These are phyloP conservation scores for Callopanchax toddi DNA, from an alignment of 2,113 vertebrate species.

Conservation along the genomic window DNA sequence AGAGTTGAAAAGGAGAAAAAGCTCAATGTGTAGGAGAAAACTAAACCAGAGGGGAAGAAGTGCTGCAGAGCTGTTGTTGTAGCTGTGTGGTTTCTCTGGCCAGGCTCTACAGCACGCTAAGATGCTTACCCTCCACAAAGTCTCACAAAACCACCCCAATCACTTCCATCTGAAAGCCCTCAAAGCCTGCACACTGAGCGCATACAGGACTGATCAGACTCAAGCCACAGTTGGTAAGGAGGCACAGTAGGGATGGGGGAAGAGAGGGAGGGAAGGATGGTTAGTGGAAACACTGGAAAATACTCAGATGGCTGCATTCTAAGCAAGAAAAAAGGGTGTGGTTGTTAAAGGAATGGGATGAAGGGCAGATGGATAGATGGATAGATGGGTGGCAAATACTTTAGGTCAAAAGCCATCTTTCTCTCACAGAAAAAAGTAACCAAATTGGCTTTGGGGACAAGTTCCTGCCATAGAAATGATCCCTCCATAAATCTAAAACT, in stretches of 20 bases:
- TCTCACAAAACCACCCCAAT: slow-evolving; percentile 72
- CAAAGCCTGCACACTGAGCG: slow-evolving; percentile 59
- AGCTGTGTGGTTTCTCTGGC: slow-evolving; percentile 70
- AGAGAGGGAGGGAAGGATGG: slow-evolving; percentile 31
- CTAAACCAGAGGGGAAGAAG: slow-evolving; percentile 37
- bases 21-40: slow-evolving; percentile 20
- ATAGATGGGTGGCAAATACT: slow-evolving; percentile 52
- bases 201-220: slow-evolving; percentile 62
- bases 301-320: slow-evolving; percentile 25
- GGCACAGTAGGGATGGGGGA: slow-evolving; percentile 36
- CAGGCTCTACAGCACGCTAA: slow-evolving; percentile 65
- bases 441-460: slow-evolving; percentile 50
- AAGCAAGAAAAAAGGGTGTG: slow-evolving; percentile 39
- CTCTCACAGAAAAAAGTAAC: slow-evolving; percentile 47
- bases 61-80: slow-evolving; percentile 46
- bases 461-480: slow-evolving; percentile 62
- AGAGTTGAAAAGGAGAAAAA: slow-evolving; percentile 24
- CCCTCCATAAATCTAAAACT: slow-evolving; percentile 71
- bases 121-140: slow-evolving; percentile 73
- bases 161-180: slow-evolving; percentile 74
- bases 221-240: slow-evolving; percentile 53
- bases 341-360: slow-evolving; percentile 47
- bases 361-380: too few relatives aligned
- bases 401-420: slow-evolving; percentile 58
- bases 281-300: slow-evolving; percentile 50